Evolutionary conservation across 2,888 invertebrate species (phyloP).

Genomic region (Gymnoscelis rufifasciata): DNA sequence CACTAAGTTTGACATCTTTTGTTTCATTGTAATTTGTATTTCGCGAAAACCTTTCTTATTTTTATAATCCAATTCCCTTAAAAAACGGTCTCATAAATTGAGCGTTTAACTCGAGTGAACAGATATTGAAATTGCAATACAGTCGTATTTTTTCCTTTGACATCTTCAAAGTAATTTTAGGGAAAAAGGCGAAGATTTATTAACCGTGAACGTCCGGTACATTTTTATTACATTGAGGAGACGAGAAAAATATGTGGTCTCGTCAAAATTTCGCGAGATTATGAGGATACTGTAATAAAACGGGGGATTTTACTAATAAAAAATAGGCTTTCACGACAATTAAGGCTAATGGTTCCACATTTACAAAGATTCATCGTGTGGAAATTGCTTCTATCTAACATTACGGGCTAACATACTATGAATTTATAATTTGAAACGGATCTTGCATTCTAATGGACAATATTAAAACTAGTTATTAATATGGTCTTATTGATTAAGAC

Average conservation of each 20-base stretch:
- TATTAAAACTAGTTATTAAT: no score
- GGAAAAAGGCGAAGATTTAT: slow-evolving; percentile 11
- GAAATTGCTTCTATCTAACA: slow-evolving; percentile 25
- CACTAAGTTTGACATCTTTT: no score
- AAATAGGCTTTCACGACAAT: slow-evolving; percentile 41
- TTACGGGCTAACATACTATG: no score
- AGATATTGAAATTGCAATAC: slow-evolving; percentile 7
- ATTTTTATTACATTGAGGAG: slow-evolving; percentile 11
- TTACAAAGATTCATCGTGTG: slow-evolving; percentile 38
- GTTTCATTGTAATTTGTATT: no score
- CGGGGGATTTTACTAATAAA: slow-evolving; percentile 33
- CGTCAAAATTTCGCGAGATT: slow-evolving; percentile 28
- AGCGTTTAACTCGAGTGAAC: no score
- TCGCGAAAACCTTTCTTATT: no score
- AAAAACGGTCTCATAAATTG: slow-evolving; percentile 2
- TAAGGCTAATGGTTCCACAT: slow-evolving; percentile 44
- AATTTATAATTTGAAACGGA: no score
- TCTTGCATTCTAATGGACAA: no score
- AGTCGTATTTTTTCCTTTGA: slow-evolving; percentile 6
- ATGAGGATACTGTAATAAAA: slow-evolving; percentile 33
- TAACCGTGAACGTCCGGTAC: slow-evolving; percentile 15
- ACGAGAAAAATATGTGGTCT: slow-evolving; percentile 25
- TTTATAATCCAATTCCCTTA: slow-evolving; percentile 10
- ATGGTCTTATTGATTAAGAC: no score
- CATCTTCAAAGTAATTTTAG: slow-evolving; percentile 9